Conservation (phyloP, 35 echinoderm and acorn worm species). For the Strongylocentrotus purpuratus region DNA sequence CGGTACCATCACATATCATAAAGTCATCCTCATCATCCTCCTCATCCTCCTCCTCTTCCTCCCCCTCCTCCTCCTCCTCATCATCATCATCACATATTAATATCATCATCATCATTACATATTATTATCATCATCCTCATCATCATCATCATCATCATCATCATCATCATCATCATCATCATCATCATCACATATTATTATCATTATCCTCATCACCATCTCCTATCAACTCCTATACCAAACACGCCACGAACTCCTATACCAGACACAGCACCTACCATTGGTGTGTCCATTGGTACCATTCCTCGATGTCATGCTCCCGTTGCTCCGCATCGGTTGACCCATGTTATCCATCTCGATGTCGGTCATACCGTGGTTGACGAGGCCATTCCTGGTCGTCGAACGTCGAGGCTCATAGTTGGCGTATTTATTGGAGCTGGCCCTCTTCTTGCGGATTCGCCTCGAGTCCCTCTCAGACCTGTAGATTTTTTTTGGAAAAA, state of each 20-base stretch:
- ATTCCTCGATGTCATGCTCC: not conserved
- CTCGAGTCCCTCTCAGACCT: slow-evolving; percentile 36
- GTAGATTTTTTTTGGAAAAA: not conserved
- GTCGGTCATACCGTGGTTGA: slow-evolving; percentile 28
- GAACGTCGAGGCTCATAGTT: not conserved
- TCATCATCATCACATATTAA: too few species aligned
- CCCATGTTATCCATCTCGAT: slow-evolving; percentile 32
- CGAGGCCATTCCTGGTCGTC: slow-evolving; percentile 15
- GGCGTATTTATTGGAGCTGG: not conserved
- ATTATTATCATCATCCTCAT: too few species aligned
- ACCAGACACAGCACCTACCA: not conserved
- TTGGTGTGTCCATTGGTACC: slow-evolving; percentile 32
- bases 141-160: too few species aligned
- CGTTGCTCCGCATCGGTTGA: not conserved
- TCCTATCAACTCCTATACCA: not conserved
- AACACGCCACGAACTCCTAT: too few species aligned
- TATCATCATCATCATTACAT: too few species aligned
- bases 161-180: too few species aligned
- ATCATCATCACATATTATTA: too few species aligned
- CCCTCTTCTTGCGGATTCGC: not conserved
- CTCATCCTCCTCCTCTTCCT: too few species aligned
- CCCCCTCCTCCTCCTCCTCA: too few species aligned
- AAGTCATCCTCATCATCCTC: too few species aligned
- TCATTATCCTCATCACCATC: too few species aligned
- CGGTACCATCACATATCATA: too few species aligned